phyloP scores from a whole-genome alignment of 2,113 vertebrate species.

The Xyliphius kryptos region DNA sequence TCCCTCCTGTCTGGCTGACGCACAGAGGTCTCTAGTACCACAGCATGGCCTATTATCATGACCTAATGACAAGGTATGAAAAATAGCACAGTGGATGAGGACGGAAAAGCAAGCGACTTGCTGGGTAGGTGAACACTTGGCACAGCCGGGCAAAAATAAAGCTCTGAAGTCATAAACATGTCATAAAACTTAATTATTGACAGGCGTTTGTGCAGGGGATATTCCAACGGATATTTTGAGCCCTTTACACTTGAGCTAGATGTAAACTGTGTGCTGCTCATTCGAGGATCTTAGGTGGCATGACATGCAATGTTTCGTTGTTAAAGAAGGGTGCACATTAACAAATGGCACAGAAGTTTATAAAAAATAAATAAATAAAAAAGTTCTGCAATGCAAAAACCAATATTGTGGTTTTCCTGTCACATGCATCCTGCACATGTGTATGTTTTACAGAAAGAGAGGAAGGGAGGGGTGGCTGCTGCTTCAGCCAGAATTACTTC shows the following conservation, averaged over 20 bases:
- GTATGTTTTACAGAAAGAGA: neutral
- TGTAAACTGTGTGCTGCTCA: neutral
- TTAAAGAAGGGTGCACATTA: neutral
- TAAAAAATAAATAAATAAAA: no score
- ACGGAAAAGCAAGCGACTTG: neutral
- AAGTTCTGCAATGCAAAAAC: constrained; percentile 9
- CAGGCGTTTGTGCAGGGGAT: neutral
- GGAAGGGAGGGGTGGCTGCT: constrained; percentile 14
- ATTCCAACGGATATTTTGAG: neutral
- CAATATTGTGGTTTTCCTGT: constrained; percentile 30
- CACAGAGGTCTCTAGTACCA: neutral
- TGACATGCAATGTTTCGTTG: neutral
- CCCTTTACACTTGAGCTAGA: no score
- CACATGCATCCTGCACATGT: constrained; percentile 19
- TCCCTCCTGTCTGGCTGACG: neutral
- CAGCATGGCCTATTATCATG: constrained; percentile 1
- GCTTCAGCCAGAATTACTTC: constrained; percentile 8
- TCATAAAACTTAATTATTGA: neutral
- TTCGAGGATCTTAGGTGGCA: neutral
- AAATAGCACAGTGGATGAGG: constrained; percentile 4
- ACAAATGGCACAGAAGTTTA: neutral
- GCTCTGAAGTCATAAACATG: neutral
- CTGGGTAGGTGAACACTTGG: neutral
- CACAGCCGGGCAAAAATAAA: constrained; percentile 4
- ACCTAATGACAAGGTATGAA: constrained; percentile 27